These are phyloP conservation scores for Spodoptera frugiperda DNA, from an alignment of 1,140 invertebrate species.

Conservation along the genomic window DNA sequence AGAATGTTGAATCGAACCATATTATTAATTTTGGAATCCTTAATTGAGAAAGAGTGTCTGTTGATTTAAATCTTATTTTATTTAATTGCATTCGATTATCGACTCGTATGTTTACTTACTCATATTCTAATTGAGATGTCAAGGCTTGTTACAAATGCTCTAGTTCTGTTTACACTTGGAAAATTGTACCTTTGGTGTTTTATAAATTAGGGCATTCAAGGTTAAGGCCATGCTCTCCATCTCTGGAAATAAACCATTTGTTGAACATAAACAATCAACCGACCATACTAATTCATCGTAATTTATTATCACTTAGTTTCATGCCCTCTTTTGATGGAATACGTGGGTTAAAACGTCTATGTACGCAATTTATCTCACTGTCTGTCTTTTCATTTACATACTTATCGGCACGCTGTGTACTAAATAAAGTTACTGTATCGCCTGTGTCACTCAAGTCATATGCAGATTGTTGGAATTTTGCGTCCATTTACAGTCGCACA, in stretches of 20 bases:
- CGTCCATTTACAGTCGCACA: conserved; percentile 20
- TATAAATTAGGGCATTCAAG: conserved; percentile 28
- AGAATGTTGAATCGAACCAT: conserved; percentile 22
- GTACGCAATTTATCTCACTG: conserved; percentile 40
- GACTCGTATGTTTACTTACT: conserved; percentile 1
- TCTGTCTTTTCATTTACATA: conserved; percentile 62
- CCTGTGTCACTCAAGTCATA: conserved; percentile 51
- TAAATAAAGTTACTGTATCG: conserved; percentile 56
- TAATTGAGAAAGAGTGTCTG: conserved; percentile 16
- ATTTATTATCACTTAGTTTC: conserved; percentile 27
- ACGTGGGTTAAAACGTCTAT: conserved; percentile 19
- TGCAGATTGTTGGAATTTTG: conserved; percentile 51
- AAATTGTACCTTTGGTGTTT: conserved; percentile 21
- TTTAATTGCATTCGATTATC: not conserved
- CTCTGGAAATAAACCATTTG: conserved; percentile 6
- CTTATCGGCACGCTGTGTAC: conserved; percentile 57
- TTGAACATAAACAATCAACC: conserved; percentile 13
- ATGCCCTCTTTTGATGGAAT: conserved; percentile 16
- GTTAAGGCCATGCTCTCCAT: not conserved
- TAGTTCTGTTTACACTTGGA: conserved; percentile 7
- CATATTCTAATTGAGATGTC: conserved; percentile 17
- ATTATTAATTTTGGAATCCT: conserved; percentile 1
- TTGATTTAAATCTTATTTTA: not conserved
- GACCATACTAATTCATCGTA: conserved; percentile 5
- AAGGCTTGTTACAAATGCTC: conserved; percentile 9